phyloP scores from a whole-genome alignment of 2,888 invertebrate species.

The Plemyria rubiginata region DNA sequence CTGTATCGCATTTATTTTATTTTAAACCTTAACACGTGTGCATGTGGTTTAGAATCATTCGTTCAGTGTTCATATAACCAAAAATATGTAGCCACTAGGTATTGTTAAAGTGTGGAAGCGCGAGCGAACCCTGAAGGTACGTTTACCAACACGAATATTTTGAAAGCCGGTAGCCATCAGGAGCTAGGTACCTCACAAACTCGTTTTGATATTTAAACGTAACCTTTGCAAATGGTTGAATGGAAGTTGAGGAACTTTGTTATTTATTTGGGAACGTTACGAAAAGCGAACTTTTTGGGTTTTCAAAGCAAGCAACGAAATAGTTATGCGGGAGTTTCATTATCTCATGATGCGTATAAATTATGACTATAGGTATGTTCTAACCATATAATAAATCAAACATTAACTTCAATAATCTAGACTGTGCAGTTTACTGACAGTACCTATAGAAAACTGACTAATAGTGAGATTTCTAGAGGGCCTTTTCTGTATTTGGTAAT shows the following conservation, averaged over 20 bases:
- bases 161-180: slow-evolving; percentile 43
- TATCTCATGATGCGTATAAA: not conserved
- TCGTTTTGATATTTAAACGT: slow-evolving; percentile 33
- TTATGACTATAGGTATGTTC: no score
- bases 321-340: not conserved
- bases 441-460: no score
- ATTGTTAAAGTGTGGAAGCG: slow-evolving; percentile 44
- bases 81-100: slow-evolving; percentile 14
- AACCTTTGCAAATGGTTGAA: slow-evolving; percentile 22
- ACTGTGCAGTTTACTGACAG: no score
- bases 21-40: slow-evolving; percentile 22
- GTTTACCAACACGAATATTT: slow-evolving; percentile 57
- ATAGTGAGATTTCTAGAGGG: no score
- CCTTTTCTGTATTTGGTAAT: no score
- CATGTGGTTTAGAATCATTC: slow-evolving; percentile 28
- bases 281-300: slow-evolving; percentile 6
- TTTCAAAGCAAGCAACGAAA: not conserved
- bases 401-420: not conserved
- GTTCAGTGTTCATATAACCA: slow-evolving; percentile 35
- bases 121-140: slow-evolving; percentile 51
- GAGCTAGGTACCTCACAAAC: slow-evolving; percentile 30
- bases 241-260: slow-evolving; percentile 21
- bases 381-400: not conserved
- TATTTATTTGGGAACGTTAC: slow-evolving; percentile 15
- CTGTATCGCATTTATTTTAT: not conserved